Percentiles rank a stretch among this genome's conserved stretches.
Evolutionary conservation across 35 echinoderm and acorn worm species (phyloP).

Genomic region (Ophioderma brevispina): DNA sequence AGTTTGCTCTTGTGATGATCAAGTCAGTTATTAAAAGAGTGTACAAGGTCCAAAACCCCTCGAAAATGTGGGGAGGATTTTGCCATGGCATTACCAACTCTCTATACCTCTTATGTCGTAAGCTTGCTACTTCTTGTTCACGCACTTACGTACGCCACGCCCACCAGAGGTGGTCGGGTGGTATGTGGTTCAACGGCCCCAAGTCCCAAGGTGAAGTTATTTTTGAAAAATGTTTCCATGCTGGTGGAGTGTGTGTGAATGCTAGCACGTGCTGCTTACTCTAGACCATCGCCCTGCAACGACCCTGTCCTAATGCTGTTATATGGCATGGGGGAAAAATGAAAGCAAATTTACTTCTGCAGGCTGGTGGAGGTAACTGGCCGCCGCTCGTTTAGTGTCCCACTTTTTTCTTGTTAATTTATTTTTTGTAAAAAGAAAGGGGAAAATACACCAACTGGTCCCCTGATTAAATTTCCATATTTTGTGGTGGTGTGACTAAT

Average conservation of each 20-base stretch:
- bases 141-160: neutral
- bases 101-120: too few species aligned
- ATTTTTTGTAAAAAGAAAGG: neutral
- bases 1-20: too few species aligned
- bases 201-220: neutral
- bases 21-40: too few species aligned
- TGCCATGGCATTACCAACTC: too few species aligned
- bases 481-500: too few species aligned
- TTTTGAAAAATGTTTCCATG: neutral
- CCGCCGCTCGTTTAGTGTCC: neutral
- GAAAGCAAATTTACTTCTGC: neutral
- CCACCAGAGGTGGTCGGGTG: neutral
- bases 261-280: neutral
- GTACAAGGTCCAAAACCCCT: too few species aligned
- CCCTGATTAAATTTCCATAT: too few species aligned
- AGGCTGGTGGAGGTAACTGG: neutral
- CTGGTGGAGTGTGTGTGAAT: neutral
- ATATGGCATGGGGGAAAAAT: neutral
- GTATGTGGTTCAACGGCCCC: conserved; percentile 3
- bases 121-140: neutral
- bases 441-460: too few species aligned
- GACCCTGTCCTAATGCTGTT: neutral
- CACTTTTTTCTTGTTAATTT: neutral
- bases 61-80: too few species aligned
- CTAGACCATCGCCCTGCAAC: neutral